These are phyloP conservation scores for Flexamia atlantica DNA, from an alignment of 2,888 invertebrate genomes.

Conservation along the genomic window DNA sequence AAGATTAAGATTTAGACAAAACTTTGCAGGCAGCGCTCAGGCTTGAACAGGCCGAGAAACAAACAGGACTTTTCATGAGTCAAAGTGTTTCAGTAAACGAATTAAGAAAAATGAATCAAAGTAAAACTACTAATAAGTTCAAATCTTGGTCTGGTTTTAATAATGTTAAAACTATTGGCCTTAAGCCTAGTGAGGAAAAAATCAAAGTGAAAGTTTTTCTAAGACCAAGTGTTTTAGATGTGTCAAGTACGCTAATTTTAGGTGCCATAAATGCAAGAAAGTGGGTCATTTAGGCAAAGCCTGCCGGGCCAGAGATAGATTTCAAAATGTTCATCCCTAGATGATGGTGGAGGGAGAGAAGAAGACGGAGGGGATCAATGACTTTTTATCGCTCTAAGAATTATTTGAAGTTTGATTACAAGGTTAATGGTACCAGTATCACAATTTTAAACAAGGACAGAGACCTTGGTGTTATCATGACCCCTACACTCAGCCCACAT, in stretches of 20 bases:
- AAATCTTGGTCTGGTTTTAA: no score
- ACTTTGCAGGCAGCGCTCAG: neutral
- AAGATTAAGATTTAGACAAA: neutral
- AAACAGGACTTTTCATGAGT: neutral
- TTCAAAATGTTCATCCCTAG: neutral
- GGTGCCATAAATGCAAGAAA: slow-evolving; percentile 1
- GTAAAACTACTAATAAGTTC: no score
- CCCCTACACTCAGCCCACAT: no score
- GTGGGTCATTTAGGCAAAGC: neutral
- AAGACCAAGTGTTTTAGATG: neutral
- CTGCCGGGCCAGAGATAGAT: neutral
- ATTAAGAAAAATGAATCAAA: no score
- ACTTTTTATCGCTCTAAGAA: no score
- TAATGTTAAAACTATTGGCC: no score
- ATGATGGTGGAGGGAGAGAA: neutral
- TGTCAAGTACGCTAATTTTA: neutral
- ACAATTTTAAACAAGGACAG: no score
- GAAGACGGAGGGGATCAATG: no score
- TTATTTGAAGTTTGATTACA: no score
- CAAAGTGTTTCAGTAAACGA: no score
- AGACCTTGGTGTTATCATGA: no score
- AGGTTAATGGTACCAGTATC: no score
- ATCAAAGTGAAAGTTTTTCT: neutral
- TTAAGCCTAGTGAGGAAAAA: neutral
- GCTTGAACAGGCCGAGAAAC: slow-evolving; percentile 6